Base-by-base conservation (phyloP, 2,888 invertebrate species). In the Cataglyphis altisquamis region DNA sequence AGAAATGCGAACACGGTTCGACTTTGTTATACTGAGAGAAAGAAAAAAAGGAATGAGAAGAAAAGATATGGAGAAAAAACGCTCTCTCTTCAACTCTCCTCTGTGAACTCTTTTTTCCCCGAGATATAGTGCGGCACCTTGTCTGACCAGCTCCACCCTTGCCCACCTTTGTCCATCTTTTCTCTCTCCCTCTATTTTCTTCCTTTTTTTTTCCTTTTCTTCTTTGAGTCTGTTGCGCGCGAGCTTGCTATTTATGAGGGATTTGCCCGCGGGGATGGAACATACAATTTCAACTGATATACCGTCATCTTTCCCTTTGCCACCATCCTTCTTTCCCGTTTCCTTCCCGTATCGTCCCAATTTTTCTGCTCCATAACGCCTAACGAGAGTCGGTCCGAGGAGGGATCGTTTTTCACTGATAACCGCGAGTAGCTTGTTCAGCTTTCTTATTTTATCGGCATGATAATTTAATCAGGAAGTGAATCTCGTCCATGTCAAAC, bases 191-290 rank as follows among this genome's bases (percentile, higher is more conserved):
- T 45, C 41, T 57, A 45, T 45, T 12, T 45, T 52, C 9, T 10
- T 10, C 2, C 18, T 10, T 15, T 3, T 21, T 77, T 64, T 77
- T 68, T 62, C 29, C 60, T 77, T 68, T 62, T 29, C 36, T 60
- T 29, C 32, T 41, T 41, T 48, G 64, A 78, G 72, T 84, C 83
- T 74, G 87, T 88, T 90, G 86, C 68, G 82, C 86, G 84, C 88
- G 83, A 88, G 82, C 88, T 84, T 87, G 74, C 64, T 91, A 91
- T 92, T 92, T 90, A 92, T 90, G 92, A 91, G 89, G 89, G 90
- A 90, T 90, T 74, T 88, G 86, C 67, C 62, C 78, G 29, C 68
- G 82, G 48, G 82, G 82, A 6, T 70, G 83, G 77, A 87, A 84
- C 85, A 87, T 72, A 86, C 91, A 89, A 90, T 91, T 91, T 90